phyloP scores from a whole-genome alignment of 2,113 vertebrate genomes.

The Dipodomys merriami region DNA sequence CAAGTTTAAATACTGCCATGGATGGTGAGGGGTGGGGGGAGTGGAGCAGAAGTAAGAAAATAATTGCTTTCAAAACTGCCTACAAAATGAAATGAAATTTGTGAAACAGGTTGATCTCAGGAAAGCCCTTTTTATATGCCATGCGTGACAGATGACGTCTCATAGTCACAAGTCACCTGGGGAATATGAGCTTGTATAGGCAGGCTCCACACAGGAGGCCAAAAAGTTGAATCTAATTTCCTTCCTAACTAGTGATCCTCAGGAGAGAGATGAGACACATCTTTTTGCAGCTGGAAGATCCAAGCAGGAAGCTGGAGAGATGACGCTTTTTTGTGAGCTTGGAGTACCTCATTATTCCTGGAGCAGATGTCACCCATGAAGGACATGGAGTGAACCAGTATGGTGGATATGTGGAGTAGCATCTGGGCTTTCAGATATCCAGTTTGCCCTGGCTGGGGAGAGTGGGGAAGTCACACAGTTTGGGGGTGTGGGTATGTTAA shows the following conservation, averaged over 20 bases:
- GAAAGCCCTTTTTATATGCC: background rate
- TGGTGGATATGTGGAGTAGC: background rate
- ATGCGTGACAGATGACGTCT: background rate
- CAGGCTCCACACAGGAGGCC: background rate
- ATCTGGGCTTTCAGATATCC: background rate
- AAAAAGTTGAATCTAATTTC: background rate
- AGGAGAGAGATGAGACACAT: background rate
- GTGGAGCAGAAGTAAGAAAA: background rate
- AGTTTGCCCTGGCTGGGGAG: background rate
- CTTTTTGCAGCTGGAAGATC: background rate
- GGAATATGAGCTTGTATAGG: background rate
- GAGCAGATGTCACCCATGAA: slow-evolving; percentile 15
- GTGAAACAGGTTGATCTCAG: background rate
- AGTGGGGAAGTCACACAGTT: background rate
- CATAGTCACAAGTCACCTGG: background rate
- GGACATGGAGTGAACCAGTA: background rate
- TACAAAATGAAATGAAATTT: slow-evolving; percentile 25
- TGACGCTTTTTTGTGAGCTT: background rate
- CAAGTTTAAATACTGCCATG: no score
- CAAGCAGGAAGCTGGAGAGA: background rate
- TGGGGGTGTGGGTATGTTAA: background rate
- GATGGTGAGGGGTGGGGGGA: no score
- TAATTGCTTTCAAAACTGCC: background rate
- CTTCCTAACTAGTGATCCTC: background rate
- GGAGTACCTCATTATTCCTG: background rate